Evolutionary conservation across 2,113 vertebrate genomes (phyloP).

Genomic region (Hippocampus barbouri): DNA sequence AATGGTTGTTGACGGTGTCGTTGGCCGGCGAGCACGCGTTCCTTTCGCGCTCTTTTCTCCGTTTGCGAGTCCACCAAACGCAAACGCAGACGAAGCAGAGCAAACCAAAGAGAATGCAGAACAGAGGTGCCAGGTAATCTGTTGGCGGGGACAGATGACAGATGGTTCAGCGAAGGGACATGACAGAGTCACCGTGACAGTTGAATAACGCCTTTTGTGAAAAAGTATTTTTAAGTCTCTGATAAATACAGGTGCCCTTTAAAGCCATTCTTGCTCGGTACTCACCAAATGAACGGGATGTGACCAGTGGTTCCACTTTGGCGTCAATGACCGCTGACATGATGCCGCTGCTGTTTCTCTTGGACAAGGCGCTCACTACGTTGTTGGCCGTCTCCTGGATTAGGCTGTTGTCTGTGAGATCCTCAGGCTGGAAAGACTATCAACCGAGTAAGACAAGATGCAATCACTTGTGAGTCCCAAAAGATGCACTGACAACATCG

Average conservation of each 20-base stretch:
- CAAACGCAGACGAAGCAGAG: constrained; percentile 89
- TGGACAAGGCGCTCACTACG: constrained; percentile 85
- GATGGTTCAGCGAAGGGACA: neutral
- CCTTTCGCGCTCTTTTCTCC: constrained; percentile 94
- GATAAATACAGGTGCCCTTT: too few species aligned
- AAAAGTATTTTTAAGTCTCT: too few species aligned
- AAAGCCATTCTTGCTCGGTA: neutral
- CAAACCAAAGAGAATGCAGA: constrained; percentile 79
- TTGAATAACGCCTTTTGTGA: neutral
- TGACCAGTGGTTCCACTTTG: constrained; percentile 86
- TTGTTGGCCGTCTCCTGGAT: constrained; percentile 83
- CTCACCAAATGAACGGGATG: constrained; percentile 74
- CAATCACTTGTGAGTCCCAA: neutral
- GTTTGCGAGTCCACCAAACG: constrained; percentile 93
- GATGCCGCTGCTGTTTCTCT: constrained; percentile 85
- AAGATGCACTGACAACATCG: neutral
- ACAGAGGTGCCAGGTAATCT: constrained; percentile 86
- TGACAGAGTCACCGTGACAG: neutral
- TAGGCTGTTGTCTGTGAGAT: constrained; percentile 80
- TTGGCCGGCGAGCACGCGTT: constrained; percentile 67
- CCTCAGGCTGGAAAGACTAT: constrained; percentile 85
- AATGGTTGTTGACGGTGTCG: constrained; percentile 89
- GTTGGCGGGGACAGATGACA: constrained; percentile 8
- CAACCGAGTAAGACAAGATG: constrained; percentile 14
- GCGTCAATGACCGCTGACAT: constrained; percentile 89